phyloP scores from a whole-genome alignment of 2,797 vertebrate species.

The Notamacropus eugenii region DNA sequence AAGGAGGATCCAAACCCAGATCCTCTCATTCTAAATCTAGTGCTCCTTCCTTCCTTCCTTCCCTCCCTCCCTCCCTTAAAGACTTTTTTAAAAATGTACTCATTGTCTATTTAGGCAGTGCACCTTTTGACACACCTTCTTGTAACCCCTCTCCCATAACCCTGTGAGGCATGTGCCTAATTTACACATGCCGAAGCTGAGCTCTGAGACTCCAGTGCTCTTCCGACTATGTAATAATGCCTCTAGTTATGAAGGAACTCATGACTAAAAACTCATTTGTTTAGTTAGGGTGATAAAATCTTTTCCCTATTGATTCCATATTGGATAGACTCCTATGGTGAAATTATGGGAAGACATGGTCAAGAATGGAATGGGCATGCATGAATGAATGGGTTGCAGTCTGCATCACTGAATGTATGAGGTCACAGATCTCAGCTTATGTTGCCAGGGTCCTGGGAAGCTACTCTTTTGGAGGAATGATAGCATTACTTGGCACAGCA shows the following conservation, averaged over 20 bases:
- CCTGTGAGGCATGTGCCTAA: neutral
- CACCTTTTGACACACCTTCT: neutral
- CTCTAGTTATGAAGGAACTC: neutral
- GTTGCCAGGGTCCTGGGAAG: constrained; percentile 20
- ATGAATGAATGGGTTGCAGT: neutral
- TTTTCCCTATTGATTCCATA: constrained; percentile 7
- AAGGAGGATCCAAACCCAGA: neutral
- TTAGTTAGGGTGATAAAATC: neutral
- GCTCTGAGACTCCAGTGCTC: neutral
- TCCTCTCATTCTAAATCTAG: neutral
- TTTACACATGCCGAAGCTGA: neutral
- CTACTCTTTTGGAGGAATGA: constrained; percentile 23
- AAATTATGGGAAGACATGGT: constrained; percentile 42
- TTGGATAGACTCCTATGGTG: neutral
- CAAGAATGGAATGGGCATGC: neutral
- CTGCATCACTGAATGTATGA: neutral
- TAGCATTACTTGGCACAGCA: constrained; percentile 29
- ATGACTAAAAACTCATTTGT: neutral
- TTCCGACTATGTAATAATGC: neutral
- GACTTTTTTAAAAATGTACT: neutral
- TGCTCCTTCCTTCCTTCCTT: neutral
- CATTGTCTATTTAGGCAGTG: neutral
- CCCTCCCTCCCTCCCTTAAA: neutral
- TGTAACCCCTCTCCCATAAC: neutral
- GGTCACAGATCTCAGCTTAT: constrained; percentile 21